phyloP scores from a whole-genome alignment of 2,113 vertebrate species.

The Oreotrochilus melanogaster region DNA sequence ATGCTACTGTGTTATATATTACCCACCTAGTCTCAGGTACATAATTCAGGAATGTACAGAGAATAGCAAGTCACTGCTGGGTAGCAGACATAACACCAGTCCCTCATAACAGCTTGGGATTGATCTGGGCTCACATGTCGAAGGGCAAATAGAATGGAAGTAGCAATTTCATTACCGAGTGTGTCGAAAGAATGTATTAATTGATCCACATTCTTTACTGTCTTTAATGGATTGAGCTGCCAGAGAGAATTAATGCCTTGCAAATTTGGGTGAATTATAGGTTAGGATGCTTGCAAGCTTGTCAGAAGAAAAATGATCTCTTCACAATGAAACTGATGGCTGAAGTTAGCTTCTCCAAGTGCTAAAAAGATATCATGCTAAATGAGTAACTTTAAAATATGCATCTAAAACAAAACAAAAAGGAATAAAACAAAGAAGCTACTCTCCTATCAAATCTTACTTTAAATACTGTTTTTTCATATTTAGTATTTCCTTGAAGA shows the following conservation, averaged over 20 bases:
- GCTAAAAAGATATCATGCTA: not conserved
- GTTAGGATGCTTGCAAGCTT: slow-evolving; percentile 35
- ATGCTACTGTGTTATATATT: not conserved
- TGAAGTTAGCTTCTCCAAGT: not conserved
- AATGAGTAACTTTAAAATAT: not conserved
- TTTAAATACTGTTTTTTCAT: not conserved
- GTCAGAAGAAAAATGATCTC: slow-evolving; percentile 46
- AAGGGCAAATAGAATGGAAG: slow-evolving; percentile 52
- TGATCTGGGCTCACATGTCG: not conserved
- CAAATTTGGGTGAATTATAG: slow-evolving; percentile 62
- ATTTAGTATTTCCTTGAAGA: not conserved
- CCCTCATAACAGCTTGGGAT: not conserved
- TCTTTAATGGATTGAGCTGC: slow-evolving; percentile 67
- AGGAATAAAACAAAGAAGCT: not conserved
- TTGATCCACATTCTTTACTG: slow-evolving; percentile 63
- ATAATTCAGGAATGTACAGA: not conserved
- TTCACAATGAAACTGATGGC: not conserved
- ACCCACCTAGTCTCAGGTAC: not conserved
- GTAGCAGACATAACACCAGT: not conserved
- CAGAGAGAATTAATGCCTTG: slow-evolving; percentile 62
- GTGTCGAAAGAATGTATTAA: slow-evolving; percentile 67
- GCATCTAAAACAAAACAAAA: not conserved
- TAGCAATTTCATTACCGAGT: slow-evolving; percentile 40
- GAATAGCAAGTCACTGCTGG: not conserved
- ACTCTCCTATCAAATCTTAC: not conserved